phyloP scores from a whole-genome alignment of 2,888 invertebrate genomes.

The Molanna angustata region DNA sequence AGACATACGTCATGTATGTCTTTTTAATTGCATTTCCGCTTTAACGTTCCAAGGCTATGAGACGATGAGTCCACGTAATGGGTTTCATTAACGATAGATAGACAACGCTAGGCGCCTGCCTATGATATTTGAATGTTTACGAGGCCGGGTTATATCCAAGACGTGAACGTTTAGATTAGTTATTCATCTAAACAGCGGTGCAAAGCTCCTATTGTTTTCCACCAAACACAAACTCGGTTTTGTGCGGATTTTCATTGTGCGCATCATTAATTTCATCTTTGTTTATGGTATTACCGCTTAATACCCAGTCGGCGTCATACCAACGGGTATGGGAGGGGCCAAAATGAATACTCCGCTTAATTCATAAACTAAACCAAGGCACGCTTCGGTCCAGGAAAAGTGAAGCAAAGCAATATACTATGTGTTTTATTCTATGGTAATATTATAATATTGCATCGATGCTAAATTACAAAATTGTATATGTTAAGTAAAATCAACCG shows the following conservation, averaged over 20 bases:
- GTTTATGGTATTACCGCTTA: slow-evolving; percentile 32
- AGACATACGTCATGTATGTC: too few relatives aligned
- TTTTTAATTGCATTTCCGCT: too few relatives aligned
- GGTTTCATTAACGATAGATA: too few relatives aligned
- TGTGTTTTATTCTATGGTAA: slow-evolving; percentile 19
- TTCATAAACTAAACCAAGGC: too few relatives aligned
- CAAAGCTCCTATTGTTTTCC: slow-evolving; percentile 31
- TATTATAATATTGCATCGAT: slow-evolving; percentile 23
- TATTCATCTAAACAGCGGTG: slow-evolving; percentile 29
- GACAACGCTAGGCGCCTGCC: too few relatives aligned
- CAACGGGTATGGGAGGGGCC: slow-evolving; percentile 15
- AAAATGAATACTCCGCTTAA: slow-evolving; percentile 29
- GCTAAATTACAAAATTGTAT: too few relatives aligned
- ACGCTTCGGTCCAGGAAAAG: slow-evolving; percentile 6
- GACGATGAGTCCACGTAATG: too few relatives aligned
- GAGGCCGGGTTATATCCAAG: slow-evolving; percentile 11
- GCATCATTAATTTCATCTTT: slow-evolving; percentile 34
- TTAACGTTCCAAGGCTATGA: too few relatives aligned
- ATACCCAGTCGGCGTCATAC: slow-evolving; percentile 26
- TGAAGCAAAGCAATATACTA: slow-evolving; percentile 5
- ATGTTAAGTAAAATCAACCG: too few relatives aligned
- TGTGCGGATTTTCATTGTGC: slow-evolving; percentile 33
- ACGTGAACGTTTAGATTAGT: slow-evolving; percentile 28
- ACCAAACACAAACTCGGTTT: slow-evolving; percentile 31
- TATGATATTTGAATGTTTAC: slow-evolving; percentile 17